phyloP scores from a whole-genome alignment of 2,797 vertebrate species.

The Poeciliopsis presidionis region DNA sequence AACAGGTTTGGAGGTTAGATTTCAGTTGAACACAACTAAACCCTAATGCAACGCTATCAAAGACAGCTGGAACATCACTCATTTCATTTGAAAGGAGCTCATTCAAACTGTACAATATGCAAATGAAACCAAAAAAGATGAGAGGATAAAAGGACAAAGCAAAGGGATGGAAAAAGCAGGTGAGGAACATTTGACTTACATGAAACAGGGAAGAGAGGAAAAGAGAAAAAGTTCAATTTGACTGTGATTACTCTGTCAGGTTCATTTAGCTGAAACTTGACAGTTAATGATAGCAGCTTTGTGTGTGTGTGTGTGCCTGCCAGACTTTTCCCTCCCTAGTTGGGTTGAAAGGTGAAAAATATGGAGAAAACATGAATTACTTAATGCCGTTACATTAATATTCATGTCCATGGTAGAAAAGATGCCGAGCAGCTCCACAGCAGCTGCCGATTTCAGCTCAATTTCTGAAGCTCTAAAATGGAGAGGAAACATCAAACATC shows the following conservation, averaged over 20 bases:
- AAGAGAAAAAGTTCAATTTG: background rate
- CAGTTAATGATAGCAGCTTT: background rate
- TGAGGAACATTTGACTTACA: background rate
- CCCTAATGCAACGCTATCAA: background rate
- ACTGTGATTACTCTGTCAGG: background rate
- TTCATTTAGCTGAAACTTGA: background rate
- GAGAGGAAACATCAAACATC: background rate
- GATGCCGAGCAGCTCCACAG: background rate
- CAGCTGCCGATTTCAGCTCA: background rate
- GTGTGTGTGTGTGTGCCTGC: background rate
- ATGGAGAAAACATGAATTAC: background rate
- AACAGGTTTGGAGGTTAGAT: background rate
- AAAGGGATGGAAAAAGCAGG: background rate
- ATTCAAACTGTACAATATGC: background rate
- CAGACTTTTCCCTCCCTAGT: background rate
- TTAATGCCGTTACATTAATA: background rate
- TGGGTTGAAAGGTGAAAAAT: background rate
- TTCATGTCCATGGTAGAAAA: background rate
- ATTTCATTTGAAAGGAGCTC: background rate
- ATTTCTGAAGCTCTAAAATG: background rate
- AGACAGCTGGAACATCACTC: background rate
- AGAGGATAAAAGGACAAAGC: background rate
- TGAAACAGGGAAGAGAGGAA: background rate
- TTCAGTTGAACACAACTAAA: background rate
- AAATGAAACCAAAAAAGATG: background rate